A percentile compares a stretch with the other conserved stretches of the same genome.
Evolutionary conservation across 2,113 vertebrate species (phyloP).

Genomic region (Corvus cornix): DNA sequence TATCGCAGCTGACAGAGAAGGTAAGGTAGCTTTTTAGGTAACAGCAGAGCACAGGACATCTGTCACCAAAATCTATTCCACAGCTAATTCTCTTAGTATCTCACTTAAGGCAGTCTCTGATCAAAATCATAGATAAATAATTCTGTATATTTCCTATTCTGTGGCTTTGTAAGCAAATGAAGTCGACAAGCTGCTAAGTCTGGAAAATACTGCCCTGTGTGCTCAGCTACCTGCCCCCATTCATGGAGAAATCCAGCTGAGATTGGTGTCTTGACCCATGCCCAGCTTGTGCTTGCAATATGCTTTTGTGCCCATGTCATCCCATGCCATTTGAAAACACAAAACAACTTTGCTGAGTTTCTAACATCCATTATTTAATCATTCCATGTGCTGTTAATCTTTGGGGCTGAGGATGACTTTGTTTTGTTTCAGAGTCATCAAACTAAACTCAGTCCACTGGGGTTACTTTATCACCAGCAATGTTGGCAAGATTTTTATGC

Average conservation of each 20-base stretch:
- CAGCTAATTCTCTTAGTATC: background rate
- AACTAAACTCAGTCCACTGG: constrained; percentile 34
- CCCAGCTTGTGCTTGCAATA: background rate
- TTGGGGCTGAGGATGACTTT: background rate
- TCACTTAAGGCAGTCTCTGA: background rate
- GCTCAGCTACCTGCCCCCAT: background rate
- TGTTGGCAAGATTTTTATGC: constrained; percentile 23
- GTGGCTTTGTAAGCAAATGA: background rate
- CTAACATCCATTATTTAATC: background rate
- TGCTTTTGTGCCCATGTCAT: background rate
- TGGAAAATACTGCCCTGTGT: background rate
- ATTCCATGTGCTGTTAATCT: background rate
- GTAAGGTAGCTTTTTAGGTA: constrained; percentile 13
- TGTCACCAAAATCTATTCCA: background rate
- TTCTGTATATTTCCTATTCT: background rate
- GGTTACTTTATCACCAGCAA: constrained; percentile 51
- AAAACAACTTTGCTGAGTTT: background rate
- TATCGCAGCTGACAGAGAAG: background rate
- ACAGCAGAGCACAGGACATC: constrained; percentile 17
- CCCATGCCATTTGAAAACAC: background rate
- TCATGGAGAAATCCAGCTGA: background rate
- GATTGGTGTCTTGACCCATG: background rate
- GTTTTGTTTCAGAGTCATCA: constrained; percentile 10
- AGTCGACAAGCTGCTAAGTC: background rate
- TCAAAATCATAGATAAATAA: background rate